phyloP scores from a whole-genome alignment of 2,113 vertebrate species.

The Isurus oxyrinchus region DNA sequence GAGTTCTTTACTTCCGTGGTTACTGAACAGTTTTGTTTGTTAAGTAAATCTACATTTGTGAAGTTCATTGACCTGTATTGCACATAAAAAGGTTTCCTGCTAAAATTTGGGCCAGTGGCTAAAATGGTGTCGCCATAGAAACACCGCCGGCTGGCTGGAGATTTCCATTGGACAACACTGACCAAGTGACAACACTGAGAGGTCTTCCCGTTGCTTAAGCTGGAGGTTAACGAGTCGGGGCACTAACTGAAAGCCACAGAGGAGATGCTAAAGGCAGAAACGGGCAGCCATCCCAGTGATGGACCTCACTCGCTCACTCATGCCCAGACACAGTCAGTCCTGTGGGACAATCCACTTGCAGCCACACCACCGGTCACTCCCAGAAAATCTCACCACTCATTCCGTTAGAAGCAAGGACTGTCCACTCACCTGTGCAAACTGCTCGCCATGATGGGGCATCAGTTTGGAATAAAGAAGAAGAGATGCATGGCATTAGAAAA shows the following conservation, averaged over 20 bases:
- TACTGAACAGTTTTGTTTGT: not conserved
- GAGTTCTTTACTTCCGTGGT: not conserved
- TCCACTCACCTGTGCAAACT: slow-evolving; percentile 28
- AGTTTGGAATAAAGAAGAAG: slow-evolving; percentile 15
- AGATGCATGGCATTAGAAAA: slow-evolving; percentile 8
- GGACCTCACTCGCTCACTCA: not conserved
- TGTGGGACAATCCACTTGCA: not conserved
- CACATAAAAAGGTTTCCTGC: not conserved
- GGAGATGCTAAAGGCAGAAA: not conserved
- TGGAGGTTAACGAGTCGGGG: too few species aligned
- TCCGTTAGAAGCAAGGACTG: not conserved
- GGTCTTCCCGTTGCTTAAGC: not conserved
- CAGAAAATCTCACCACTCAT: not conserved
- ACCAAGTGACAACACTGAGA: not conserved
- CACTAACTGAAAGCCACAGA: not conserved
- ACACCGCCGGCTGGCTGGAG: not conserved
- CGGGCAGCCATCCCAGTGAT: not conserved
- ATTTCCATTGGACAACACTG: not conserved
- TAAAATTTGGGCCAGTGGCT: not conserved
- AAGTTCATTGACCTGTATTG: not conserved
- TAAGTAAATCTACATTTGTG: not conserved
- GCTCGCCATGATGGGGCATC: not conserved
- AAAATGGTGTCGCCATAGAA: not conserved
- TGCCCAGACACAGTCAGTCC: not conserved
- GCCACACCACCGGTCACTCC: not conserved